phyloP scores from a whole-genome alignment of 2,797 vertebrate genomes.

The Darevskia nairensis region DNA sequence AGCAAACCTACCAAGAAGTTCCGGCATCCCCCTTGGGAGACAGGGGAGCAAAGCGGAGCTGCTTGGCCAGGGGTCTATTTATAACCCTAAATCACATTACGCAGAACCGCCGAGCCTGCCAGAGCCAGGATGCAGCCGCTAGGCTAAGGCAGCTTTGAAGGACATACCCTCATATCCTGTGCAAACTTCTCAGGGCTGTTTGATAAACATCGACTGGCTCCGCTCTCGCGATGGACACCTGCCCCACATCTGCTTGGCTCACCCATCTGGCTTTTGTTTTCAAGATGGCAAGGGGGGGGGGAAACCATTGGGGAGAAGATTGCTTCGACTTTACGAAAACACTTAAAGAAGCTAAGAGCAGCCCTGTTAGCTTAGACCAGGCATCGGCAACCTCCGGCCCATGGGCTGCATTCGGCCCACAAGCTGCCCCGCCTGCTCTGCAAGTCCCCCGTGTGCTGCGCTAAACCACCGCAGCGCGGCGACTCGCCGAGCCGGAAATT shows the following conservation, averaged over 20 bases:
- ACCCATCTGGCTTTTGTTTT: constrained; percentile 1
- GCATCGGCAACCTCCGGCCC: too few relatives aligned
- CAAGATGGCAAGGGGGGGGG: background rate
- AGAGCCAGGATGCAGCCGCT: constrained; percentile 15
- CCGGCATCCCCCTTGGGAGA: background rate
- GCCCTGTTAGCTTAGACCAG: background rate
- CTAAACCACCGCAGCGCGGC: too few relatives aligned
- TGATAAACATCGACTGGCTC: background rate
- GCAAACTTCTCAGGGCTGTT: background rate
- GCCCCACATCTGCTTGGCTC: background rate
- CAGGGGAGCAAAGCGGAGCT: background rate
- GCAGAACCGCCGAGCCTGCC: background rate
- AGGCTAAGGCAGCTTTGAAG: background rate
- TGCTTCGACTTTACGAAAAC: background rate
- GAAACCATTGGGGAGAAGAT: background rate
- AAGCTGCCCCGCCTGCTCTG: too few relatives aligned
- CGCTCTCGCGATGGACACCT: background rate
- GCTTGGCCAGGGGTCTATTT: constrained; percentile 6
- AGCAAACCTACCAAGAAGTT: background rate
- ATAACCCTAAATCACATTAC: constrained; percentile 24
- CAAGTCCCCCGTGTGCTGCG: too few relatives aligned
- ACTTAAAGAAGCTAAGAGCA: background rate
- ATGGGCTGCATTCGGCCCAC: too few relatives aligned
- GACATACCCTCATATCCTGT: constrained; percentile 12
- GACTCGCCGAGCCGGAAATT: too few relatives aligned